A percentile compares a stretch with the other conserved stretches of the same genome.
These are phyloP conservation scores for Acipenser transmontanus DNA, from an alignment of 2,797 vertebrate genomes.

Conservation along the genomic window DNA sequence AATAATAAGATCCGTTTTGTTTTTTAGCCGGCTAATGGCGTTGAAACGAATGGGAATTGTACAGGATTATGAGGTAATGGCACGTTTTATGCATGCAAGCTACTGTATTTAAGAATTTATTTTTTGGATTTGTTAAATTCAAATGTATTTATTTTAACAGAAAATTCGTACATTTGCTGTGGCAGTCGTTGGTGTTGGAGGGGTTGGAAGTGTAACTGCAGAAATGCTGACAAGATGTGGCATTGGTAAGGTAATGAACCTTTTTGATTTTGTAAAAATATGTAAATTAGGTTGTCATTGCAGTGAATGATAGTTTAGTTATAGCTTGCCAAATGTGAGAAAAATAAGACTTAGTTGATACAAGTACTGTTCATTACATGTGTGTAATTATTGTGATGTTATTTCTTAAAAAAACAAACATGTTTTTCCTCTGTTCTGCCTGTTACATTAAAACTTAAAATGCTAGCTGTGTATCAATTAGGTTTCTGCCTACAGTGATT, in stretches of 20 bases:
- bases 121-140: neutral
- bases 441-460: no score
- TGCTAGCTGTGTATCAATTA: no score
- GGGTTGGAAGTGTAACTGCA: constrained; percentile 93
- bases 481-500: no score
- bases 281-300: no score
- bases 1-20: constrained; percentile 4
- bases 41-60: constrained; percentile 97
- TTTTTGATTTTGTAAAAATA: constrained; percentile 17
- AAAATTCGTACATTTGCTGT: constrained; percentile 87
- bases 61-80: constrained; percentile 85
- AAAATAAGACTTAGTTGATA: no score
- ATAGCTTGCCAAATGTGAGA: no score
- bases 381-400: no score
- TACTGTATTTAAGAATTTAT: neutral
- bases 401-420: no score
- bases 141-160: constrained; percentile 47
- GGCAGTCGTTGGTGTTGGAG: constrained; percentile 89
- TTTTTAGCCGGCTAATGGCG: constrained; percentile 87
- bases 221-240: constrained; percentile 98
- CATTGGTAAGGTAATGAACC: constrained; percentile 96
- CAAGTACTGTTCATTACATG: no score
- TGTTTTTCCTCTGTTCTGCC: no score
- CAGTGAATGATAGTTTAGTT: no score
- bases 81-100: neutral